Conservation (phyloP, 2,113 vertebrate genomes). For the Scomber japonicus region DNA sequence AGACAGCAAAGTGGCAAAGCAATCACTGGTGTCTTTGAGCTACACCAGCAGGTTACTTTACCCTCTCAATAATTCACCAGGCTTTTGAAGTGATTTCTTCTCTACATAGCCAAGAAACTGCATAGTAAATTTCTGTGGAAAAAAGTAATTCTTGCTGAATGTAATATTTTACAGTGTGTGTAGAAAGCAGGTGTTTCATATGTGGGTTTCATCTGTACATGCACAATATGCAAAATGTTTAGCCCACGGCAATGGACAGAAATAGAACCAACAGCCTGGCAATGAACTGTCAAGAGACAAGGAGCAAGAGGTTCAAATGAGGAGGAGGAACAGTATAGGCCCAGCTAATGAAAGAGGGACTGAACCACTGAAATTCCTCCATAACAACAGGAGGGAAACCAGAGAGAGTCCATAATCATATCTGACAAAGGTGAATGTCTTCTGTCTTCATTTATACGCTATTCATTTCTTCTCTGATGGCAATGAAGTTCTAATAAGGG, state of each 20-base stretch:
- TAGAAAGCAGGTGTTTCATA: slow-evolving; percentile 77
- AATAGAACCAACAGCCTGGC: slow-evolving; percentile 83
- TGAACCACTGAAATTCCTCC: slow-evolving; percentile 65
- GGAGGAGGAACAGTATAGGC: slow-evolving; percentile 71
- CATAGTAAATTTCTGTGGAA: neutral
- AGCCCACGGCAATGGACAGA: slow-evolving; percentile 75
- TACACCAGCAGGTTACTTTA: slow-evolving; percentile 8
- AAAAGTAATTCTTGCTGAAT: slow-evolving; percentile 20
- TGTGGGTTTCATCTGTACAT: slow-evolving; percentile 74
- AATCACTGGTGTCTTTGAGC: slow-evolving; percentile 24
- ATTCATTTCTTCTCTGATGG: slow-evolving; percentile 48
- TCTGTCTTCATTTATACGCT: slow-evolving; percentile 78
- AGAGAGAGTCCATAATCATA: slow-evolving; percentile 75
- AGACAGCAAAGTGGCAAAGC: slow-evolving; percentile 1
- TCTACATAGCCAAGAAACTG: neutral
- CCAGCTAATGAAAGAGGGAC: slow-evolving; percentile 70
- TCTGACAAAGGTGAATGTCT: slow-evolving; percentile 73
- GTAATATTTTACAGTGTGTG: slow-evolving; percentile 45
- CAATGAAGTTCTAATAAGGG: slow-evolving; percentile 83
- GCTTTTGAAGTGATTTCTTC: slow-evolving; percentile 2
- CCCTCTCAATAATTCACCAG: slow-evolving; percentile 34
- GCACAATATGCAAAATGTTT: slow-evolving; percentile 80
- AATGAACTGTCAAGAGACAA: slow-evolving; percentile 80
- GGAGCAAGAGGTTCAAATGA: slow-evolving; percentile 78
- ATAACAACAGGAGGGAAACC: slow-evolving; percentile 70